Percentiles rank a stretch among this genome's conserved stretches.
These are phyloP conservation scores for Sparidentex hasta DNA, from an alignment of 2,797 vertebrate species.

Conservation along the genomic window DNA sequence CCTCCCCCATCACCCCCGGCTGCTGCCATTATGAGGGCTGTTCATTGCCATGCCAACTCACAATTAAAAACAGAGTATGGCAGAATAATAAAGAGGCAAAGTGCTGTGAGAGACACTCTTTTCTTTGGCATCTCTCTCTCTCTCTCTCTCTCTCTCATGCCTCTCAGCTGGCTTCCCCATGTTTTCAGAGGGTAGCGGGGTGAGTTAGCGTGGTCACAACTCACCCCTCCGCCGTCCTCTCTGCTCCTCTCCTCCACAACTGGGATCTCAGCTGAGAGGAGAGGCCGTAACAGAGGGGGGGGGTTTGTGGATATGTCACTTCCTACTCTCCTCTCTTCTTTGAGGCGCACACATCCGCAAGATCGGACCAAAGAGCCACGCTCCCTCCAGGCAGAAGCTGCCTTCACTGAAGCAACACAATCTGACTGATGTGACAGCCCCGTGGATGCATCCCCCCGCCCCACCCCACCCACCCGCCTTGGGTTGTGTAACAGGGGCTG, in stretches of 20 bases:
- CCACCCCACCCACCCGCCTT: neutral
- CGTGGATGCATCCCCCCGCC: neutral
- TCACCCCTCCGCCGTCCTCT: constrained; percentile 48
- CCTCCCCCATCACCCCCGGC: constrained; percentile 69
- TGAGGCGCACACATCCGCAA: constrained; percentile 57
- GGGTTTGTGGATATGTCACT: constrained; percentile 53
- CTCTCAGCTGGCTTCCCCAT: constrained; percentile 49
- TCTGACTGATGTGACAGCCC: constrained; percentile 61
- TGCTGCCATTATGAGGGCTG: constrained; percentile 72
- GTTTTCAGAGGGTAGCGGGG: constrained; percentile 53
- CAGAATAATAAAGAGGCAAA: constrained; percentile 69
- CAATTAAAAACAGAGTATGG: constrained; percentile 60
- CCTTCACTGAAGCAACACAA: constrained; percentile 48
- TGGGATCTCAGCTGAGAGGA: constrained; percentile 44
- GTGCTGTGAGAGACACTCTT: constrained; percentile 58
- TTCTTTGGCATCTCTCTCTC: constrained; percentile 27
- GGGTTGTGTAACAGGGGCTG: constrained; percentile 72
- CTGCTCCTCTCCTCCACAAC: constrained; percentile 21
- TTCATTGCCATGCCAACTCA: constrained; percentile 79
- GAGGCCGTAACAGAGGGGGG: constrained; percentile 40
- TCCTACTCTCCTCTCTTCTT: constrained; percentile 49
- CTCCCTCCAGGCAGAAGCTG: constrained; percentile 58
- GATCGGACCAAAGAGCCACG: constrained; percentile 42
- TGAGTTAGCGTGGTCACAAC: constrained; percentile 69
- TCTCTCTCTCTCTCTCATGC: constrained; percentile 36